Percentiles rank a stretch among this genome's conserved stretches.
These are phyloP conservation scores for Mesitornis unicolor DNA, from an alignment of 2,113 vertebrate genomes.

Conservation along the genomic window DNA sequence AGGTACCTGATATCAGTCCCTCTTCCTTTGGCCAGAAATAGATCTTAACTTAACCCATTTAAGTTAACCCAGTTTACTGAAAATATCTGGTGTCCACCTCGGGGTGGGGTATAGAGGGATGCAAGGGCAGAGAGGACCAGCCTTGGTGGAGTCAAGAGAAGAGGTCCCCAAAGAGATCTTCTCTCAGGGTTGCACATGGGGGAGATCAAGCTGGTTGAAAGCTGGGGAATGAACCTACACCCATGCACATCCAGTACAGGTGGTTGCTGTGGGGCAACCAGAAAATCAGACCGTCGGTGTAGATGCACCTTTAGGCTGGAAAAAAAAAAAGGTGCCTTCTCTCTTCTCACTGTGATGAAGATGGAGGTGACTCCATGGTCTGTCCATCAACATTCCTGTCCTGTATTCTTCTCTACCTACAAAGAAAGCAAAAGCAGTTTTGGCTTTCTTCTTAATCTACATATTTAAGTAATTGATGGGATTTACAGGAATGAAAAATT, in stretches of 20 bases:
- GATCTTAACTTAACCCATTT: neutral
- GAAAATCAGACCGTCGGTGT: neutral
- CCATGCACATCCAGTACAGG: neutral
- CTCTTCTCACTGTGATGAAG: neutral
- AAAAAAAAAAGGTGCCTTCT: neutral
- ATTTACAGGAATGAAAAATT: neutral
- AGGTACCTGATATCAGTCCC: neutral
- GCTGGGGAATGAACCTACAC: neutral
- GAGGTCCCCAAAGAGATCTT: neutral
- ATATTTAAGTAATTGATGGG: neutral
- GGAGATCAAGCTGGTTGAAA: neutral
- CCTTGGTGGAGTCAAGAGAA: neutral
- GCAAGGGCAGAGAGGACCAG: neutral
- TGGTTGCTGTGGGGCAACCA: neutral
- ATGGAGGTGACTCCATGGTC: neutral
- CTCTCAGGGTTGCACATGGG: neutral
- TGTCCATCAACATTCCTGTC: neutral
- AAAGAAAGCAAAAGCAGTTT: neutral
- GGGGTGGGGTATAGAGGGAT: rapidly evolving
- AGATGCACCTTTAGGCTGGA: neutral
- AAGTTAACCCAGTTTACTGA: neutral
- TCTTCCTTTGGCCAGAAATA: neutral
- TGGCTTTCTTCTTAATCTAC: neutral
- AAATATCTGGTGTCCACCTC: rapidly evolving
- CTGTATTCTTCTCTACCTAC: neutral